Conservation (phyloP, 2,797 vertebrate species). For the Melanotaenia parkinsoni region DNA sequence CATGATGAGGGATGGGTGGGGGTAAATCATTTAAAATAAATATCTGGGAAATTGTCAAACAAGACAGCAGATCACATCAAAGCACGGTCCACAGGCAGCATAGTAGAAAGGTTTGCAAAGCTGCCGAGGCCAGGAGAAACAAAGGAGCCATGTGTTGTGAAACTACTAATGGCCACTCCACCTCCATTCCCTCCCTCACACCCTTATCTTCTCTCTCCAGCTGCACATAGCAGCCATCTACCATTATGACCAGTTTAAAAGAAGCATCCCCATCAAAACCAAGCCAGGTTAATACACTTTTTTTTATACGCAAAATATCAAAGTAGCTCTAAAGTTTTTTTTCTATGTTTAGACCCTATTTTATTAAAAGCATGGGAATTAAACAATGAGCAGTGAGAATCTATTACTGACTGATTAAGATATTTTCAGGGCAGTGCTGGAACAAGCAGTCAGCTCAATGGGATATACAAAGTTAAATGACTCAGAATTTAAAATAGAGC, state of each 20-base stretch:
- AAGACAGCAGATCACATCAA: slow-evolving; percentile 33
- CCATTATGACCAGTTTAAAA: slow-evolving; percentile 51
- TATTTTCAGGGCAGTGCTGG: background rate
- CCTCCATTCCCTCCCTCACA: slow-evolving; percentile 24
- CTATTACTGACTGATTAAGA: slow-evolving; percentile 7
- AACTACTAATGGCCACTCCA: slow-evolving; percentile 53
- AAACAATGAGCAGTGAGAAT: slow-evolving; percentile 7
- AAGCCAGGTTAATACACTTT: background rate
- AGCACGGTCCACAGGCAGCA: slow-evolving; percentile 25
- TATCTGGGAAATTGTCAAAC: slow-evolving; percentile 37
- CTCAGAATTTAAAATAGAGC: background rate
- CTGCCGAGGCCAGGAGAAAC: slow-evolving; percentile 44
- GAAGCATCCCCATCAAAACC: slow-evolving; percentile 51
- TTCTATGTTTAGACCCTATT: slow-evolving; percentile 24
- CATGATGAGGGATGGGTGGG: background rate
- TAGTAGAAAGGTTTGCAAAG: slow-evolving; percentile 45
- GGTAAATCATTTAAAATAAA: slow-evolving; percentile 7
- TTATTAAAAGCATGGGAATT: slow-evolving; percentile 38
- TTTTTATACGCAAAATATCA: background rate
- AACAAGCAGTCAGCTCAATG: background rate
- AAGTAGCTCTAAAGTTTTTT: slow-evolving; percentile 18
- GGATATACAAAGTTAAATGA: slow-evolving; percentile 8
- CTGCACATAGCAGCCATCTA: slow-evolving; percentile 41
- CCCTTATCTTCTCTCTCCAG: slow-evolving; percentile 71
- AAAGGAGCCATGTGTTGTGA: slow-evolving; percentile 52